Percentiles rank a stretch among this genome's conserved stretches.
Evolutionary conservation across 92 coral and sea anemone species (phyloP).

Genomic region (Zoanthus solanderi): DNA sequence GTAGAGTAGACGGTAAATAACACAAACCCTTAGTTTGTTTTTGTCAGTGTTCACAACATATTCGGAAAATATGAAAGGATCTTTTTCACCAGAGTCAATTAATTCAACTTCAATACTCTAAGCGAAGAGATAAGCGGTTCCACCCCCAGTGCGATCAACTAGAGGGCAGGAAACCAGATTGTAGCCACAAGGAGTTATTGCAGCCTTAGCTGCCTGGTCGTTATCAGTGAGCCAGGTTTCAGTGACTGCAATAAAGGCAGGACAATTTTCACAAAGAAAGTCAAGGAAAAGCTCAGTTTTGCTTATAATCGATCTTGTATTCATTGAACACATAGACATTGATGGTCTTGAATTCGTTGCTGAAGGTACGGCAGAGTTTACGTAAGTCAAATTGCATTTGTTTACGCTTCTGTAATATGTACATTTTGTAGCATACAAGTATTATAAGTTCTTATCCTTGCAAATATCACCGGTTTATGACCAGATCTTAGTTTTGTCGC

Average conservation of each 20-base stretch:
- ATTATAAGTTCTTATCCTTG: constrained; percentile 13
- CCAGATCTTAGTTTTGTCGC: constrained; percentile 27
- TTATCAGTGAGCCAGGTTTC: not conserved
- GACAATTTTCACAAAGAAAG: not conserved
- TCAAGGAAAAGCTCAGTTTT: not conserved
- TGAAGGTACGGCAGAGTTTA: not conserved
- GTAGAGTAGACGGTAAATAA: no score
- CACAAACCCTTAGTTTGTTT: no score
- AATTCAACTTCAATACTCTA: no score
- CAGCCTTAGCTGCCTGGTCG: no score
- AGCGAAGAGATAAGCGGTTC: no score
- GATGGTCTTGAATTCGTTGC: not conserved
- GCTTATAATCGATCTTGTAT: not conserved
- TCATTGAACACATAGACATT: not conserved
- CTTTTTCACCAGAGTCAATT: no score
- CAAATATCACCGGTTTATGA: constrained; percentile 46
- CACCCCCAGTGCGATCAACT: no score
- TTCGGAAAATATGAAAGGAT: no score
- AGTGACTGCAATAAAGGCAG: constrained; percentile 11
- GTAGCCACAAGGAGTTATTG: no score
- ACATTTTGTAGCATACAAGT: constrained; percentile 25
- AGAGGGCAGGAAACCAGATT: no score
- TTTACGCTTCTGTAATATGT: constrained; percentile 35
- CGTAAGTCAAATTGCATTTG: constrained; percentile 12
- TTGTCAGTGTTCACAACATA: no score